These are phyloP conservation scores for Scaeva pyrastri DNA, from an alignment of 2,888 invertebrate species.

Conservation along the genomic window DNA sequence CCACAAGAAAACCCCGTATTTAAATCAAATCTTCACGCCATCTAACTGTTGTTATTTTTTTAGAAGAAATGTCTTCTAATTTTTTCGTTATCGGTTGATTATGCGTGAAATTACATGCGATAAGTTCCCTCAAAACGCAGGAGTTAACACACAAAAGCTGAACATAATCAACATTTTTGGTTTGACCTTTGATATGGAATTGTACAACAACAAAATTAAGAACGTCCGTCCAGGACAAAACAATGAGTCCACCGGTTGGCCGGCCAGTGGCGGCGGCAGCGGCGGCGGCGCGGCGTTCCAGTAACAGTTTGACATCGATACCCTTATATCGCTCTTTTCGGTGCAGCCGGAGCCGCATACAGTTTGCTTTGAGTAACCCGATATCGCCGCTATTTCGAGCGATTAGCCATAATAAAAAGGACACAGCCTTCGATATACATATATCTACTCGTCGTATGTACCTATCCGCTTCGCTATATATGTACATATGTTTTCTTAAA, in stretches of 20 bases:
- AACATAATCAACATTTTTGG: conserved; percentile 33
- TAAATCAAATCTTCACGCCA: no score
- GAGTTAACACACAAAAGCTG: no score
- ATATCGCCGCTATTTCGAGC: conserved; percentile 71
- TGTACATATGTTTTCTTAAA: no score
- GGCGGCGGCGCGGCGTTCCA: no score
- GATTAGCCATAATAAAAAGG: conserved; percentile 75
- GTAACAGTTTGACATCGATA: conserved; percentile 69
- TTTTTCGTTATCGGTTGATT: no score
- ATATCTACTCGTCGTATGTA: no score
- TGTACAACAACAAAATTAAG: neutral
- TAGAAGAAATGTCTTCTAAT: no score
- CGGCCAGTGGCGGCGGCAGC: conserved; percentile 12
- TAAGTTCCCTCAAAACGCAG: no score
- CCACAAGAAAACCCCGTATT: no score
- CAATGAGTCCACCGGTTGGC: conserved; percentile 17
- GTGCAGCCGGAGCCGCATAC: conserved; percentile 67
- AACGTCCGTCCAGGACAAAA: conserved; percentile 21
- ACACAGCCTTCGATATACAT: conserved; percentile 43
- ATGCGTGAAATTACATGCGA: no score
- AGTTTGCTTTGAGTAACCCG: conserved; percentile 72
- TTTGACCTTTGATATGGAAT: conserved; percentile 53
- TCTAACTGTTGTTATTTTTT: no score
- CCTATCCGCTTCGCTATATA: no score
- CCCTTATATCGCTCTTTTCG: conserved; percentile 72